phyloP scores from a whole-genome alignment of 2,888 invertebrate species.

The Drosophila meridiana region DNA sequence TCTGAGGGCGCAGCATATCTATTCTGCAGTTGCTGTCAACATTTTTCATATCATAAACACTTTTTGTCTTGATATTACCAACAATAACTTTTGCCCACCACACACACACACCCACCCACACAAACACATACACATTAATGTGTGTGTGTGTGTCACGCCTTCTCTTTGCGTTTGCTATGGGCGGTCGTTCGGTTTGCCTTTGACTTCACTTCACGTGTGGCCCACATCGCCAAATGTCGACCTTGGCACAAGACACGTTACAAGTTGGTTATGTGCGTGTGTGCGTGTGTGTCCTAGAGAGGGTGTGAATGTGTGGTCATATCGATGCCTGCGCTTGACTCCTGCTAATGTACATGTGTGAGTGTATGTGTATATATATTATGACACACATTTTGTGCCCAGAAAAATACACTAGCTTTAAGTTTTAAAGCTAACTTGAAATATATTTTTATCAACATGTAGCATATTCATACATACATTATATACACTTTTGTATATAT shows the following conservation, averaged over 20 bases:
- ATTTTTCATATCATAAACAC: constrained; percentile 80
- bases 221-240: constrained; percentile 36
- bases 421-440: neutral
- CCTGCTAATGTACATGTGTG: constrained; percentile 1
- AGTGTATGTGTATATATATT: neutral
- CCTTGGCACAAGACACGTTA: constrained; percentile 38
- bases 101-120: constrained; percentile 37
- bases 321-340: constrained; percentile 21
- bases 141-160: constrained; percentile 33
- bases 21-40: constrained; percentile 80
- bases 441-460: neutral
- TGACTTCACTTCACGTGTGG: constrained; percentile 37
- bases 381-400: neutral
- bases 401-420: neutral
- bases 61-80: constrained; percentile 80
- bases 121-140: constrained; percentile 13
- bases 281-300: neutral
- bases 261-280: constrained; percentile 1
- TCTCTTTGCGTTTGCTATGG: constrained; percentile 26
- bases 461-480: too few relatives aligned
- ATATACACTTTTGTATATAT: too few relatives aligned
- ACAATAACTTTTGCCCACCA: constrained; percentile 72
- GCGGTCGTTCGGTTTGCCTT: constrained; percentile 35
- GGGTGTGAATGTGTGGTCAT: constrained; percentile 15
- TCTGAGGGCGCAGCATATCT: constrained; percentile 56